phyloP scores from a whole-genome alignment of 2,113 vertebrate genomes.

The Ploceus nigricollis region DNA sequence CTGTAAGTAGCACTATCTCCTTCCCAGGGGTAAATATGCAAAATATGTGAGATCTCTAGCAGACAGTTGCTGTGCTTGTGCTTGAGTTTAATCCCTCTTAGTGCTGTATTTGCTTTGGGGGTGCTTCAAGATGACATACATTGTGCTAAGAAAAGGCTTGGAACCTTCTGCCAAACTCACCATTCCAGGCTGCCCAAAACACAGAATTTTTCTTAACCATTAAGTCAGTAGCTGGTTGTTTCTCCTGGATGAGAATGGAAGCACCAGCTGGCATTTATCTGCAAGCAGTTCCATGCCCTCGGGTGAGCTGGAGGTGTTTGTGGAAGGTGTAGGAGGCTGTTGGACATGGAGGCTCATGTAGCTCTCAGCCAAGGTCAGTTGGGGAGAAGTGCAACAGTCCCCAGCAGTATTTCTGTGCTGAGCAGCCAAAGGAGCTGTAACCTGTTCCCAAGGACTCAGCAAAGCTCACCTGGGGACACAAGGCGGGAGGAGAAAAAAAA shows the following conservation, averaged over 20 bases:
- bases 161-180: neutral
- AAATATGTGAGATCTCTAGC: neutral
- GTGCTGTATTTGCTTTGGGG: neutral
- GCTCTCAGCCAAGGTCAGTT: neutral
- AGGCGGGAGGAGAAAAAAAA: neutral
- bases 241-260: neutral
- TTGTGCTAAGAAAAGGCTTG: neutral
- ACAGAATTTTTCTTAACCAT: fast-evolving
- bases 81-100: neutral
- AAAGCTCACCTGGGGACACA: neutral
- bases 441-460: neutral
- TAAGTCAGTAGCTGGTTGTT: neutral
- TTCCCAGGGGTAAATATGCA: constrained; percentile 28
- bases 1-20: constrained; percentile 80
- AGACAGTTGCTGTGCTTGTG: neutral
- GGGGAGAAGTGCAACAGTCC: neutral
- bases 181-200: neutral
- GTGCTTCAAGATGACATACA: neutral
- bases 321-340: neutral
- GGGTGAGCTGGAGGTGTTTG: neutral
- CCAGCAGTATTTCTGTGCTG: neutral
- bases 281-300: neutral
- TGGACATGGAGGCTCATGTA: neutral
- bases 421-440: neutral
- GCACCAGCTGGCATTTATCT: neutral